These are phyloP conservation scores for Sylvilagus floridanus DNA, from an alignment of 2,797 vertebrate genomes.

Conservation along the genomic window DNA sequence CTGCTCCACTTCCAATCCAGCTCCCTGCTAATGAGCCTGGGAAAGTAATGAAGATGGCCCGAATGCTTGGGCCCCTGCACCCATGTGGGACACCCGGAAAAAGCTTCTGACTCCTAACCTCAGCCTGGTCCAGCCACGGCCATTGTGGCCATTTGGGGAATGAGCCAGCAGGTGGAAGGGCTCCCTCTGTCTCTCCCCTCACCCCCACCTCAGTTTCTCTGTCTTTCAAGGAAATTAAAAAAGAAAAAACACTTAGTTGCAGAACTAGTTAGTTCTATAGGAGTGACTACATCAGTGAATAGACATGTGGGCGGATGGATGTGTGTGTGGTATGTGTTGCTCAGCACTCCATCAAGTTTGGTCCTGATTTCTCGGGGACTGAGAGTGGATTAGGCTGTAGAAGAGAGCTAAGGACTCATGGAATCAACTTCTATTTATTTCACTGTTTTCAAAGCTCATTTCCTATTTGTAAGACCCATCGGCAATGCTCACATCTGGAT, in stretches of 20 bases:
- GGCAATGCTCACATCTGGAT: not conserved
- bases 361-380: not conserved
- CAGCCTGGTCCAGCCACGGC: too few species aligned
- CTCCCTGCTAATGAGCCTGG: too few species aligned
- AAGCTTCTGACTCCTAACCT: too few species aligned
- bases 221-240: too few species aligned
- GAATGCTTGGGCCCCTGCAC: too few species aligned
- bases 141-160: too few species aligned
- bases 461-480: slow-evolving; percentile 33
- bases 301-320: not conserved
- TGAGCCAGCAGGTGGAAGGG: too few species aligned
- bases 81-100: too few species aligned
- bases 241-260: not conserved
- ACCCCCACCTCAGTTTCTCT: too few species aligned
- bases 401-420: not conserved
- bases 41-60: too few species aligned
- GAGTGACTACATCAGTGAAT: not conserved
- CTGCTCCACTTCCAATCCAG: too few species aligned
- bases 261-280: not conserved
- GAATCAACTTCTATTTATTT: not conserved
- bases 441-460: slow-evolving; percentile 42
- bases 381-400: not conserved
- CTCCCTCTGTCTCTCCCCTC: too few species aligned
- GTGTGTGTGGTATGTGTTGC: not conserved
- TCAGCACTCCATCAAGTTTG: not conserved